These are phyloP conservation scores for Bombus terrestris DNA, from an alignment of 1,140 invertebrate genomes.

Conservation along the genomic window DNA sequence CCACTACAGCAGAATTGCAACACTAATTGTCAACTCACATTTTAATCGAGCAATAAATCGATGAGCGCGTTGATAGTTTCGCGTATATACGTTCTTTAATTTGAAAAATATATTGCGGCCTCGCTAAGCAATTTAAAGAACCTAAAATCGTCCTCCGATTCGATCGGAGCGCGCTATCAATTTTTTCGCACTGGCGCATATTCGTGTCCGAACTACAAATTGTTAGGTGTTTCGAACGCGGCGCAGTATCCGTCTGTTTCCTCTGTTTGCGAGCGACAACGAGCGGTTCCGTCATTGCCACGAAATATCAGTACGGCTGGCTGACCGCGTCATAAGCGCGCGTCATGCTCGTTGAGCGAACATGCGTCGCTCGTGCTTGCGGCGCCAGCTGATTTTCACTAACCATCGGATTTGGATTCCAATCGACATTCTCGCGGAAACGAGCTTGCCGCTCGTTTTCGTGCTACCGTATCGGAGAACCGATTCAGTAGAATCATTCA, in stretches of 20 bases:
- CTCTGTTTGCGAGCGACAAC: slow-evolving; percentile 22
- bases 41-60: background rate
- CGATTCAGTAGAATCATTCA: background rate
- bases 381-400: background rate
- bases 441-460: background rate
- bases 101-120: background rate
- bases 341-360: slow-evolving; percentile 1
- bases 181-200: background rate
- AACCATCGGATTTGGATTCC: background rate
- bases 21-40: too few relatives aligned
- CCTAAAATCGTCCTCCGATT: background rate
- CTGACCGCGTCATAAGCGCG: slow-evolving; percentile 14
- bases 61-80: background rate
- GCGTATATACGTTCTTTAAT: background rate
- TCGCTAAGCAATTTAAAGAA: background rate
- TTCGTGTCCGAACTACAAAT: background rate
- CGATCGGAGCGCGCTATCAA: background rate
- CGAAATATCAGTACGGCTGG: slow-evolving; percentile 8
- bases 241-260: background rate
- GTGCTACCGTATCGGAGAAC: background rate
- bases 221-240: background rate
- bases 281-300: background rate
- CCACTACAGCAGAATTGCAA: too few relatives aligned
- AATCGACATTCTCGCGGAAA: background rate
- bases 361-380: background rate